Base-by-base conservation (phyloP, 2,888 invertebrate species). In the Phrixothrix hirtus region DNA sequence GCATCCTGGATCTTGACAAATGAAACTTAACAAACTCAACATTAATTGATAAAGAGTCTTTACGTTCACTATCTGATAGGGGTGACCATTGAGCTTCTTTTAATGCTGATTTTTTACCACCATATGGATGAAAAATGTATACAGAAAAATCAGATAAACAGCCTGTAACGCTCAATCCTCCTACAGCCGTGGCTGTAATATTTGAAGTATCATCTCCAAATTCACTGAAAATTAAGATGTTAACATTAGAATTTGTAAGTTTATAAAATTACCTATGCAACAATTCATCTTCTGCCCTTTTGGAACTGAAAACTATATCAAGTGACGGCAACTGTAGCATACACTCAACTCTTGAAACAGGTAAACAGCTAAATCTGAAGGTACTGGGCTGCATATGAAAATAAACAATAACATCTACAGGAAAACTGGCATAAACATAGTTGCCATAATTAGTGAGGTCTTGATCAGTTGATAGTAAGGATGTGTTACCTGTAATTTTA, bases 311-410 rank as follows among this genome's bases (percentile, higher is more conserved):
- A 1, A 98, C 94, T 63, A 99, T 90, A 75, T 96, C 95, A 62
- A 99, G 81, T n/a, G 94, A 92, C 4, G 99, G 99, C 67, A 99
- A 80, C 73, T 95, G 92, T 57, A 97, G 80, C 83, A 96, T 88
- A 70, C 97, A 97, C 77, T 97, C 96, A 1, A 97, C 96, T 56
- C 95, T 80, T 2, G 95, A 95, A 0, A 95, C 92, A 0, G 97
- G 97, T 67, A 95, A 81, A 76, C 97, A 97, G 62, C 93, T 94
- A 77, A 99, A 98, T 51, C 97, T 79, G 76, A 97, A 94, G 0
- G 95, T 93, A 45, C 95, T 95, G 0, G 97, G 96, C 74, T 97
- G 95, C 87, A 98, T 96, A 76, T 95, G 93, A 79, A 99, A 93
- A 77, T 96, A 96, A 30, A 99, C 96, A 63, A 99, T 92, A 14